Percentiles rank a stretch among this genome's conserved stretches.
Evolutionary conservation across 2,113 vertebrate species (phyloP).

Genomic region (Nymphicus hollandicus): DNA sequence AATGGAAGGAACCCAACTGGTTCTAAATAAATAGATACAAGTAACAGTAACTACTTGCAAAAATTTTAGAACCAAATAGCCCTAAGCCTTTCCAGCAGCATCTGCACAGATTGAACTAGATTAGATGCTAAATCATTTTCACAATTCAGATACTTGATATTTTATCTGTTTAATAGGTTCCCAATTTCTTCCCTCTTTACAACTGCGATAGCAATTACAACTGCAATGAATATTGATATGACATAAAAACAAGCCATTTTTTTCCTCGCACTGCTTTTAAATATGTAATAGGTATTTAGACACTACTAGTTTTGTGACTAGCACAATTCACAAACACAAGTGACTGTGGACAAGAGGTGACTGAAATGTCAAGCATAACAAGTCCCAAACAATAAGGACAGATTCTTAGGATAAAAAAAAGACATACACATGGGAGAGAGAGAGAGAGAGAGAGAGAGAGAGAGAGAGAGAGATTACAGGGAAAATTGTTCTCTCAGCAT

Average conservation of each 20-base stretch:
- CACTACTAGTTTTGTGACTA: neutral
- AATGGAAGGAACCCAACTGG: neutral
- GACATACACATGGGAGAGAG: neutral
- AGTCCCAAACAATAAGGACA: neutral
- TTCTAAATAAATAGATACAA: neutral
- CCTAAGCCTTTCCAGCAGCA: neutral
- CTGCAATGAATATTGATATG: neutral
- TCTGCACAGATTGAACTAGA: slow-evolving; percentile 23
- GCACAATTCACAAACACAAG: neutral
- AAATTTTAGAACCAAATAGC: neutral
- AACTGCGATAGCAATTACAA: neutral
- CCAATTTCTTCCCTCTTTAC: slow-evolving; percentile 8
- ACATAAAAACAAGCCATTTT: neutral
- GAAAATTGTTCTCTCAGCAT: neutral
- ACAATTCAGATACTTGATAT: slow-evolving; percentile 27
- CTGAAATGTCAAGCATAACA: neutral
- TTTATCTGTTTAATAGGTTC: slow-evolving; percentile 19
- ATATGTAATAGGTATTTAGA: neutral
- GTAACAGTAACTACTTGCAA: neutral
- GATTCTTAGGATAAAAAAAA: neutral
- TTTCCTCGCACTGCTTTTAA: neutral
- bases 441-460: neutral
- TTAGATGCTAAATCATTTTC: slow-evolving; percentile 30
- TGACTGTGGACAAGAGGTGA: neutral
- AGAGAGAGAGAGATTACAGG: neutral